phyloP scores from a whole-genome alignment of 2,888 invertebrate genomes.

The Sympetrum striolatum region DNA sequence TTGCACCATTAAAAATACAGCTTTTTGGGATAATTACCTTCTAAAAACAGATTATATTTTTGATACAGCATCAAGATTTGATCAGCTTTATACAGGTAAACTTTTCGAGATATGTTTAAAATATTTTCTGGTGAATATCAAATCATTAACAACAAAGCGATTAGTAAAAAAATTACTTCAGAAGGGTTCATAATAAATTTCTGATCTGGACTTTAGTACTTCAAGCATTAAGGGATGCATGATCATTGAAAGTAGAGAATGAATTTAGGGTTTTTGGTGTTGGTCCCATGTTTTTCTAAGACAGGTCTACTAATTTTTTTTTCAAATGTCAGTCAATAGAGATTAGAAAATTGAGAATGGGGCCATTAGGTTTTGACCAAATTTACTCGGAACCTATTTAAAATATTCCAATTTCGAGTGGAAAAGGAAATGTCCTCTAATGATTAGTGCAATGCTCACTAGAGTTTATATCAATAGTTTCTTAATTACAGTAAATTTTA shows the following conservation, averaged over 20 bases:
- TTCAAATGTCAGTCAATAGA: not conserved
- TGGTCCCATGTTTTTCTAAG: constrained; percentile 8
- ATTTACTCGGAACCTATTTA: not conserved
- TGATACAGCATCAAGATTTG: not conserved
- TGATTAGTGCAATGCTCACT: not conserved
- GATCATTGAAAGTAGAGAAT: not conserved
- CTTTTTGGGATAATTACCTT: not conserved
- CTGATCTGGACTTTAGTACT: not conserved
- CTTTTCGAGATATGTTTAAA: not conserved
- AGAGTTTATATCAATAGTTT: not conserved
- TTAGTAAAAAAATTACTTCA: not conserved
- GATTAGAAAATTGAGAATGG: not conserved
- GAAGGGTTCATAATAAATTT: not conserved
- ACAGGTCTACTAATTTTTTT: not conserved
- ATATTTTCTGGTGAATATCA: not conserved
- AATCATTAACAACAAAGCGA: not conserved
- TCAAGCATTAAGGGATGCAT: not conserved
- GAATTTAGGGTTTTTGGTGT: not conserved
- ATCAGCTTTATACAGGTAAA: not conserved
- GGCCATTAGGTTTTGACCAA: not conserved
- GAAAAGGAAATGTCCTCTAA: not conserved
- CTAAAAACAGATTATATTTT: not conserved
- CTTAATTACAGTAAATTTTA: not conserved
- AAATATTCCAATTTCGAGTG: not conserved
- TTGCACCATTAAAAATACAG: not conserved